These are phyloP conservation scores for Tringa solitaria DNA, from an alignment of 2,113 vertebrate genomes.

Conservation along the genomic window DNA sequence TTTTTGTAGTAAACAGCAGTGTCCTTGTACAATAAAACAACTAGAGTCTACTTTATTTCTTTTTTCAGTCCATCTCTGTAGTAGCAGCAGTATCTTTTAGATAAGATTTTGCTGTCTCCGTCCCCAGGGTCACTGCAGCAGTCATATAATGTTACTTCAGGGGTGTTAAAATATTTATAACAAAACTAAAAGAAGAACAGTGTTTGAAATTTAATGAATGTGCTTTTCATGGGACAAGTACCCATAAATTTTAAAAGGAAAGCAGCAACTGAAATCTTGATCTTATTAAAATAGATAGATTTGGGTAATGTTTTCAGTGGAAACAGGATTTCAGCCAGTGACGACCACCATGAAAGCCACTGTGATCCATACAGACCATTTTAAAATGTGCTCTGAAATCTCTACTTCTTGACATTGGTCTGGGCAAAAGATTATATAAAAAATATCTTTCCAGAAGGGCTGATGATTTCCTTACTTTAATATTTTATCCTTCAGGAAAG, in stretches of 20 bases:
- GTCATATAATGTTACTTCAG: background rate
- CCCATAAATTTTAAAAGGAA: background rate
- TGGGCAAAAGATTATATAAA: background rate
- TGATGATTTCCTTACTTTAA: background rate
- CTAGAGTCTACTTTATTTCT: background rate
- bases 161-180: slow-evolving; percentile 1
- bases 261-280: background rate
- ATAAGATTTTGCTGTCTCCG: background rate
- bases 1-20: background rate
- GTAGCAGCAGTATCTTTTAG: background rate
- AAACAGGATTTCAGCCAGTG: background rate
- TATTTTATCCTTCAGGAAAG: background rate
- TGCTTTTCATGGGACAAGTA: background rate
- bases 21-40: background rate
- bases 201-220: background rate
- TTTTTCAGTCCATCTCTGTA: background rate
- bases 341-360: background rate
- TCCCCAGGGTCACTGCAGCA: background rate
- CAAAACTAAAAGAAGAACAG: background rate
- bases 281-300: background rate
- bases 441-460: background rate
- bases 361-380: background rate
- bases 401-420: background rate
- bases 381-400: background rate
- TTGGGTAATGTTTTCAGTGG: background rate